Conservation (phyloP, 2,113 vertebrate species). For the Colius striatus region DNA sequence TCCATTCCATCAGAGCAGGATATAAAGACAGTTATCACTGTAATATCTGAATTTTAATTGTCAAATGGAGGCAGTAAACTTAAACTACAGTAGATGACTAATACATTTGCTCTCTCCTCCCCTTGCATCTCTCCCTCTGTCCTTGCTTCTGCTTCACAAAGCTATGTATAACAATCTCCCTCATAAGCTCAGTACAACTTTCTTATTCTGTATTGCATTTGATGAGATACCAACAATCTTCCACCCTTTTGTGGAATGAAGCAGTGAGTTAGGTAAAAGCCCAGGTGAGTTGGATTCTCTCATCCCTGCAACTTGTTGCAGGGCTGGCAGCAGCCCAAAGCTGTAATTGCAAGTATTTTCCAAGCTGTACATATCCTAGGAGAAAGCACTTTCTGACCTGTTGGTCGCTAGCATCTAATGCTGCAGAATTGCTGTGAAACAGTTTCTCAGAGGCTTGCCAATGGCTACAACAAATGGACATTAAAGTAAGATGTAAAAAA, state of each 20-base stretch:
- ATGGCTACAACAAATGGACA: background rate
- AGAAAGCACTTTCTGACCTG: background rate
- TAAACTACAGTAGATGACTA: background rate
- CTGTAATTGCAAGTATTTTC: background rate
- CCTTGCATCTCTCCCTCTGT: background rate
- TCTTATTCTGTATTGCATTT: background rate
- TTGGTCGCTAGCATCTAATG: background rate
- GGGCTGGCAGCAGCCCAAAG: background rate
- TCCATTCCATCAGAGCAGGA: background rate
- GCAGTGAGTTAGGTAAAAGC: background rate
- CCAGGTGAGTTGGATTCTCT: background rate
- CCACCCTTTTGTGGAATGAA: background rate
- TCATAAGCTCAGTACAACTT: background rate
- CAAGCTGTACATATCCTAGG: background rate
- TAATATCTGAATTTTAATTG: background rate
- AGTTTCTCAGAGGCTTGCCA: background rate
- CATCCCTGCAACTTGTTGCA: background rate
- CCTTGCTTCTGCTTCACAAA: background rate
- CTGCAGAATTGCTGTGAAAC: background rate
- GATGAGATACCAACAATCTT: background rate
- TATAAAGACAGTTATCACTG: background rate
- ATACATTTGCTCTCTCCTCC: background rate
- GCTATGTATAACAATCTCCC: background rate
- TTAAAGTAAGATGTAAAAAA: background rate
- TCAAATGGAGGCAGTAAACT: background rate